These are phyloP conservation scores for Spatula clypeata DNA, from an alignment of 2,797 vertebrate species.

Conservation along the genomic window DNA sequence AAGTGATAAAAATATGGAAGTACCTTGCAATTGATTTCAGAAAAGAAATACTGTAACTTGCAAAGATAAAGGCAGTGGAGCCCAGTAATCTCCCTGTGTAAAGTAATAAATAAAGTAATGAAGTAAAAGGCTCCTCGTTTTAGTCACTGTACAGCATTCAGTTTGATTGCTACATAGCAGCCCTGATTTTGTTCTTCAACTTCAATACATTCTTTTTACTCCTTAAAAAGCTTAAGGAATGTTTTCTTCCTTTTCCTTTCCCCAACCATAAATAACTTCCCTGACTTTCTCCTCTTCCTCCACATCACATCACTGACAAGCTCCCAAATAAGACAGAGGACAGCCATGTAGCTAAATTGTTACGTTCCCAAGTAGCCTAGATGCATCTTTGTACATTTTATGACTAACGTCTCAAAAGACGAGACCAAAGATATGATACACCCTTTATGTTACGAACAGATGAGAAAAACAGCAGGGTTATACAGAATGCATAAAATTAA, in stretches of 20 bases:
- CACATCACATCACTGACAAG: neutral
- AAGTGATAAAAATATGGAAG: neutral
- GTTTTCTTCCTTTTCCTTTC: neutral
- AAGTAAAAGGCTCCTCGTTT: neutral
- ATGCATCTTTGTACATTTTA: neutral
- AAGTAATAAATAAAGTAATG: neutral
- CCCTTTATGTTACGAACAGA: neutral
- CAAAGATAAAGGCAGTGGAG: neutral
- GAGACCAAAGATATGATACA: neutral
- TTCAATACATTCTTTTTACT: neutral
- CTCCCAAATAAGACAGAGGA: neutral
- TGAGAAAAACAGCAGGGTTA: neutral
- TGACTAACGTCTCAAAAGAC: neutral
- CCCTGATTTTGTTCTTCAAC: neutral
- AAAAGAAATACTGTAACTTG: neutral
- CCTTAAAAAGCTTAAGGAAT: neutral
- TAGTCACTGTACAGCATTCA: neutral
- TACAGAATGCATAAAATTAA: neutral
- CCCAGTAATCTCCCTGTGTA: neutral
- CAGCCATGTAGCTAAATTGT: accelerated
- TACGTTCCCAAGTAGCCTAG: neutral
- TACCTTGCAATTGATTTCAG: neutral
- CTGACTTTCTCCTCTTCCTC: neutral
- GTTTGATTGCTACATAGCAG: neutral
- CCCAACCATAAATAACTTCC: neutral